Evolutionary conservation across 2,888 invertebrate species (phyloP), one percentile per base, ranked within the genome.

Genomic region (Macropis europaea): DNA sequence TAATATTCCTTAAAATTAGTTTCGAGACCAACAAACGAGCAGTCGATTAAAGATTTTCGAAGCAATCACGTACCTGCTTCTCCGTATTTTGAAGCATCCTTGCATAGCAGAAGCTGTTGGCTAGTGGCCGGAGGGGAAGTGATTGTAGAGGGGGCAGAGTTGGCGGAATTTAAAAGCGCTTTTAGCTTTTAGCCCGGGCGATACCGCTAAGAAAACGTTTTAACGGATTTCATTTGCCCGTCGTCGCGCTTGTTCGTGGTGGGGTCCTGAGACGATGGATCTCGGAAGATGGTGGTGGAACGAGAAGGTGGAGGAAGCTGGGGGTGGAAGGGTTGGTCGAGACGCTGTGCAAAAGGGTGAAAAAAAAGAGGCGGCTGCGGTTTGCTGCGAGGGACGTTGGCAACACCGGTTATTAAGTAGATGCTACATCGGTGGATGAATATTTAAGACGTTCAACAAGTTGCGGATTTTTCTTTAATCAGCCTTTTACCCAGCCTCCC

Each of bases 361-460:
- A 74, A 80, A 83, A n/a, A 80, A 79, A 68, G 68, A 68, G 71
- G 73, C 60, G 53, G 54, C 57, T 19, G 69, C 62, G 48, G 63
- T 59, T 76, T 76, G 79, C 77, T 77, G 67, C 62, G 68, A 71
- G 81, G 80, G 81, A 82, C 76, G 83, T 76, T 79, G 84, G 85
- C 84, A 88, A 88, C 85, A 87, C 86, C 82, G 84, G 86, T 89
- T 88, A 88, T 88, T 87, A 89, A 88, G 88, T 86, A 86, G 87
- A 87, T 84, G 85, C 86, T 87, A 85, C 87, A 87, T 87, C 84
- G 86, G 84, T 75, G 87, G 87, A 88, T 89, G 88, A 89, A 89
- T 89, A 88, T 89, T 89, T 89, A 88, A 89, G 89, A 87, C 87
- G 86, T 83, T 89, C 89, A 89, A 89, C 89, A 89, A 89, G 89